These are phyloP conservation scores for Nomada goodeniana DNA, from an alignment of 2,888 invertebrate species.

Conservation along the genomic window DNA sequence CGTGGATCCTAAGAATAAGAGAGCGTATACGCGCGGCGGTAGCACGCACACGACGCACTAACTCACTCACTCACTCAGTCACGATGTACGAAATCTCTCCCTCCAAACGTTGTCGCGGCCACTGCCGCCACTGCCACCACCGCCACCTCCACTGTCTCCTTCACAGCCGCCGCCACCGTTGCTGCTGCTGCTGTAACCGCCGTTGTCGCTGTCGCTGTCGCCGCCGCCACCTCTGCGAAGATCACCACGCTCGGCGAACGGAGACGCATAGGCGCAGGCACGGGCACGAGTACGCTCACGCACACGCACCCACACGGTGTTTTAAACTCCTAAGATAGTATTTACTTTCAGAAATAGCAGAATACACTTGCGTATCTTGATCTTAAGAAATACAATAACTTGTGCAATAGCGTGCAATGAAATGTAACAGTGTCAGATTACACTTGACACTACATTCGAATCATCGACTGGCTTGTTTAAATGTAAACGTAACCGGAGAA, in stretches of 20 bases:
- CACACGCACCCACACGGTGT: constrained; percentile 46
- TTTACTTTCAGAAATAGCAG: constrained; percentile 29
- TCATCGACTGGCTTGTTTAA: constrained; percentile 5
- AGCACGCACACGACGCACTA: constrained; percentile 50
- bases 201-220: not conserved
- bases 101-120: constrained; percentile 52
- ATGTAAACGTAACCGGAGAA: constrained; percentile 41
- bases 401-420: not conserved
- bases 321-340: constrained; percentile 33
- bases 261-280: constrained; percentile 69
- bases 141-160: constrained; percentile 7
- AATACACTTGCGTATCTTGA: not conserved
- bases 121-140: constrained; percentile 46
- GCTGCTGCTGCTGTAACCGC: constrained; percentile 20
- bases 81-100: constrained; percentile 58
- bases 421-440: not conserved
- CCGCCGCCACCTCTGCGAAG: constrained; percentile 59
- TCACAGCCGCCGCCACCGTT: constrained; percentile 33
- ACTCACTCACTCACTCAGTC: constrained; percentile 57
- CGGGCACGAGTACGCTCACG: constrained; percentile 47
- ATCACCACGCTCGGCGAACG: constrained; percentile 65
- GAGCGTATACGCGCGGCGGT: constrained; percentile 53
- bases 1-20: constrained; percentile 45
- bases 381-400: constrained; percentile 6
- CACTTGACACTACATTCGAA: constrained; percentile 1